Evolutionary conservation across 1,140 invertebrate genomes (phyloP), one percentile per base, ranked within the genome.

Genomic region (Drosophila ercepeae): DNA sequence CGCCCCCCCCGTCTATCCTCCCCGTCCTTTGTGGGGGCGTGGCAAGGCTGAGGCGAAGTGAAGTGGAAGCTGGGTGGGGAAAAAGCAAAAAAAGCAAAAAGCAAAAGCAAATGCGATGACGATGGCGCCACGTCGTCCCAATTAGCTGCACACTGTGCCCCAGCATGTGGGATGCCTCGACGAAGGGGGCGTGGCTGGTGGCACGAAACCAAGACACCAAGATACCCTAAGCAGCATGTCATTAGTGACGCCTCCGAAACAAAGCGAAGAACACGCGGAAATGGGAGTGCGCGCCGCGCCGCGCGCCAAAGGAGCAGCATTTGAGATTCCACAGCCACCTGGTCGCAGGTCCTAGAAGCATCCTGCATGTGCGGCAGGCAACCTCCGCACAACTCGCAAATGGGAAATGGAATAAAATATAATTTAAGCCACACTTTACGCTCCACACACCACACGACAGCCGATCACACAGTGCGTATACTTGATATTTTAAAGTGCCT

Each of bases 101-200:
- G 14, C 4, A 13, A 16, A 13, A 2, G 5, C 36, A 16, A 39
- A 39, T 14, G 36, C 36, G 25, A 27, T 27, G 29, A 9, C 53
- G 68, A 45, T 63, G 72, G 75, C 78, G 61, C 67, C 78, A 76
- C 68, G 78, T 70, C 82, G 78, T 42, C 68, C 77, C 78, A 81
- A 81, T 81, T 81, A 81, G 78, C 72, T 63, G 53, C 78, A 73
- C 60, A 65, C 78, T 81, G 77, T 67, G 72, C 67, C 67, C 41
- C 45, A 71, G 58, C 65, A 57, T 57, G 53, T 21, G 49, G 16
- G 16, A n/a, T 63, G 46, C 39, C 21, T 8, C n/a, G 13, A 1
- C 36, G 13, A 13, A 6, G 13, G 36, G 13, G 49, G 53, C 41
- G 53, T 52, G 21, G 39, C 25, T 23, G 46, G 23, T 18, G 64